Evolutionary conservation across 1,140 invertebrate genomes (phyloP).

Genomic region (Reticulitermes speratus): DNA sequence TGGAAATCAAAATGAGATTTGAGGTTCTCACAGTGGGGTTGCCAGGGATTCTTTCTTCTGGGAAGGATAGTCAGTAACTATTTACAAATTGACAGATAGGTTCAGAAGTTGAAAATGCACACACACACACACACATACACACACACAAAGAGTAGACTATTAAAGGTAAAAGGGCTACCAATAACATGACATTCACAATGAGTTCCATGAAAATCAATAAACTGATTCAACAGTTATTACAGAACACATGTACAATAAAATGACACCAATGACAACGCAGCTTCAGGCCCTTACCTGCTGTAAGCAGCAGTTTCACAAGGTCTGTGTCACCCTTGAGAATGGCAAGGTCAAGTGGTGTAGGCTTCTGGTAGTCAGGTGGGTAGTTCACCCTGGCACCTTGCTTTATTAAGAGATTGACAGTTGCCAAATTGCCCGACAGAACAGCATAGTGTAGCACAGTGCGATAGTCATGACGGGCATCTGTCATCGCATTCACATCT

Average conservation of each 20-base stretch:
- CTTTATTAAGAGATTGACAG: conserved; percentile 78
- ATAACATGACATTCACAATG: no score
- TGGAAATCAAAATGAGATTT: no score
- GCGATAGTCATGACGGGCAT: conserved; percentile 75
- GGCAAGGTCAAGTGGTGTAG: conserved; percentile 79
- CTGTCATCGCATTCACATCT: conserved; percentile 78
- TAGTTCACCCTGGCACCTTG: conserved; percentile 74
- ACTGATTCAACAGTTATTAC: neutral
- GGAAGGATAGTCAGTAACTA: no score
- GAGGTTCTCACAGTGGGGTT: no score
- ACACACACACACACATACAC: no score
- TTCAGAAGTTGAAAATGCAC: no score
- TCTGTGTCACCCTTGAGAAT: conserved; percentile 77
- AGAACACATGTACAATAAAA: neutral
- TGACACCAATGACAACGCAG: neutral
- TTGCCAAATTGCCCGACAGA: conserved; percentile 71
- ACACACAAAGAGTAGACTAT: no score
- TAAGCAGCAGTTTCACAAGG: conserved; percentile 67
- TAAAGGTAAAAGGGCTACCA: no score
- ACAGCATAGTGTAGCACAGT: conserved; percentile 88
- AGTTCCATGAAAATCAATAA: neutral
- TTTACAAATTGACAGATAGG: no score
- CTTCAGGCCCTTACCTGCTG: conserved; percentile 57
- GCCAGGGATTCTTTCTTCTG: no score
- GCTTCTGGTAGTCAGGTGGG: conserved; percentile 69